Base-by-base conservation (phyloP, 2,113 vertebrate species). In the Alethe diademata region DNA sequence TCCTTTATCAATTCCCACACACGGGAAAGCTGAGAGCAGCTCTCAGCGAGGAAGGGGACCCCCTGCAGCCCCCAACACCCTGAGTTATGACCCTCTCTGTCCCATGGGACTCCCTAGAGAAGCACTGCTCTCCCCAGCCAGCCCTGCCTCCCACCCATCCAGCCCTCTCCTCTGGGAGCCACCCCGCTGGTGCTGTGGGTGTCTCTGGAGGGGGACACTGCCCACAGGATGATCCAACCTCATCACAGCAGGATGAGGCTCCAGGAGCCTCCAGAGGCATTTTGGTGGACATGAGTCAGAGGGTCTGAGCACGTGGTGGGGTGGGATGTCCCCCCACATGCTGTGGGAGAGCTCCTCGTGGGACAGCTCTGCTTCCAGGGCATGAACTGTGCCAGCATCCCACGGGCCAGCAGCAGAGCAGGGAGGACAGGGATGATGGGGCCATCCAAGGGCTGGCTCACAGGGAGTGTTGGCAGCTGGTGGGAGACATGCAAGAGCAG, bases 101-200 rank as follows among this genome's bases (percentile, higher is more conserved):
- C 18, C 28, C 28, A 33, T 1, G 9, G 73, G n/a, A 15, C 38
- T 58, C 35, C 24, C 36, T 10, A 19, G 33, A 1, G 3, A 47
- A 73, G 65, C 10, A 40, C 65, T 13, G 60, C 28, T 79, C 19
- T 15, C 31, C 36, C 1, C 57, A 29, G 60, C 43, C 75, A 61
- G 19, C 29, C 43, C 64, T 57, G 54, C 70, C 48, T 73, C 43
- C 28, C 64, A 57, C 3, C 48, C 15, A 2, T 4, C 26, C 51
- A 53, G 9, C 61, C 33, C 65, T 43, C 73, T 70, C 24, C 50
- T 25, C 19, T 48, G 33, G 40, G 19, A 86, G 33, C 19, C 65
- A 11, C 56, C 2, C 3, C 0, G 0, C 23, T 5, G 24, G 11
- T 29, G 26, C 14, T 1, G 0, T 2, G 4, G 43, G 43, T 43